Base-by-base conservation (phyloP, 2,888 invertebrate species). In the Cosmorhoe ocellata region DNA sequence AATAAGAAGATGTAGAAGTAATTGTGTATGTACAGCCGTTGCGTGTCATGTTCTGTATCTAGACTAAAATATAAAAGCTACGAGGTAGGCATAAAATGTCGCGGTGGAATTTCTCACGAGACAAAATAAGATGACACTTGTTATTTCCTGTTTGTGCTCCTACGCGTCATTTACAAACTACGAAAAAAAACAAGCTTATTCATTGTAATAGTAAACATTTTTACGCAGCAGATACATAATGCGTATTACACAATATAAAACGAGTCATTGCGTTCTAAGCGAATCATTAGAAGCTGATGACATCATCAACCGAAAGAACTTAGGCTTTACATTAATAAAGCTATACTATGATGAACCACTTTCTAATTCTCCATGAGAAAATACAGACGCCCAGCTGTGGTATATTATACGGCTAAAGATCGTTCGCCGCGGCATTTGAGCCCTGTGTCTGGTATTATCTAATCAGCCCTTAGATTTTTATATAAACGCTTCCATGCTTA, bases 141-240 rank as follows among this genome's bases (percentile, higher is more conserved):
- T 14, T 5, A 22, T 36, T 48, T 48, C 48, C 48, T 48, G 48
- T 48, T 48, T 48, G 27, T 41, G 18, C 24, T 26, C 37, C 31
- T 13, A 14, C 27, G 18, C 12, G 27, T 27, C 26, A 37, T 37
- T 24, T 36, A 30, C 34, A 10, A 6, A 6, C 12, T 34, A 7
- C 14, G 33, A 39, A 36, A 31, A 28, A 50, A 42, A 49, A 43
- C 41, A 49, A 12, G 26, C 27, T 18, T 33, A 43, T 38, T 43
- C 36, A 38, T 39, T 32, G 11, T 13, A 18, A 27, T 22, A 18
- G 32, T 38, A 18, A 49, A 47, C 31, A 27, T 13, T 49, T 38
- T 10, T 43, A 28, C 38, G 49, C 43, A 36, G 1, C 11, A 12
- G 14, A 27, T 9, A 26, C 13, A 12, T 42, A 33, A 13, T 42